Conservation (phyloP, 2,797 vertebrate genomes). For the Poliocrania exsul region DNA sequence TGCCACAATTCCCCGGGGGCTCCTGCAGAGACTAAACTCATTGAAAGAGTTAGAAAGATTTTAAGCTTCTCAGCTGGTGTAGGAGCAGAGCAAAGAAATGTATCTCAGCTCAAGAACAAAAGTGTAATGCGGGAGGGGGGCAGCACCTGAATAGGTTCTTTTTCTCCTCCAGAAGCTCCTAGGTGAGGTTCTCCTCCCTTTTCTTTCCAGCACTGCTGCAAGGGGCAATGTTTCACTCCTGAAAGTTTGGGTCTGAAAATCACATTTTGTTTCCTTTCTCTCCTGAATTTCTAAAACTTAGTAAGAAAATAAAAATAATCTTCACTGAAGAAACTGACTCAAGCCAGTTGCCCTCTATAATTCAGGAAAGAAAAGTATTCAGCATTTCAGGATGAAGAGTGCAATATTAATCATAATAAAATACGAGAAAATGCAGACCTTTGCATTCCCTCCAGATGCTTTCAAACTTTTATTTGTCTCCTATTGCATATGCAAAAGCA, state of each 20-base stretch:
- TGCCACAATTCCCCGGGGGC: not conserved
- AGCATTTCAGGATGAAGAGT: not conserved
- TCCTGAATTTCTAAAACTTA: not conserved
- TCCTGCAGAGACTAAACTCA: not conserved
- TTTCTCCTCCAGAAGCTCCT: not conserved
- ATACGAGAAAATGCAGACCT: constrained; percentile 15
- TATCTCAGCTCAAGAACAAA: not conserved
- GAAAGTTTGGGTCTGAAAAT: not conserved
- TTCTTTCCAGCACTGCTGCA: not conserved
- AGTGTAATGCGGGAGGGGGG: not conserved
- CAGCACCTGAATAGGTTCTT: not conserved
- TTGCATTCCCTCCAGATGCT: not conserved
- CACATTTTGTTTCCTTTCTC: not conserved
- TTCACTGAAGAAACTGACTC: not conserved
- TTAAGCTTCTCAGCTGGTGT: not conserved
- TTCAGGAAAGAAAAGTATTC: constrained; percentile 19
- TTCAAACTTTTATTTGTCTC: constrained; percentile 44
- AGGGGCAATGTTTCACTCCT: not conserved
- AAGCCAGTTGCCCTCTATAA: not conserved
- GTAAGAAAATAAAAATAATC: not conserved
- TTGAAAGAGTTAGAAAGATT: not conserved
- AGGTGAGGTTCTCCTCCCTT: not conserved
- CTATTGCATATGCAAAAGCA: not conserved
- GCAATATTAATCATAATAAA: constrained; percentile 1
- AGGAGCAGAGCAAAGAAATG: not conserved